These are phyloP conservation scores for Eupithecia dodoneata DNA, from an alignment of 2,888 invertebrate genomes.

Conservation along the genomic window DNA sequence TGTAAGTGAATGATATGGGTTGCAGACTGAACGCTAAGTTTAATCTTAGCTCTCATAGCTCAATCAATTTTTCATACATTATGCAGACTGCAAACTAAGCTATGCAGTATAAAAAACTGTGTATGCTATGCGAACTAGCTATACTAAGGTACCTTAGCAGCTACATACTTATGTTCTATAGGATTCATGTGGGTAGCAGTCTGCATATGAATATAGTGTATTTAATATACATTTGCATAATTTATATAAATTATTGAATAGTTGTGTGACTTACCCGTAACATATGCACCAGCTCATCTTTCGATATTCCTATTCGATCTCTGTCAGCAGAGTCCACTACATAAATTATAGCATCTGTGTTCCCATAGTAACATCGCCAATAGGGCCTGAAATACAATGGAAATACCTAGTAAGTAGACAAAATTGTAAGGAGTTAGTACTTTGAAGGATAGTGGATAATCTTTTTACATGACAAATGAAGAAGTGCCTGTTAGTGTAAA, in stretches of 20 bases:
- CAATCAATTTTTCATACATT: neutral
- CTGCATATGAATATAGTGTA: neutral
- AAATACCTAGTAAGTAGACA: neutral
- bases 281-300: conserved; percentile 99
- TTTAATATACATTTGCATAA: neutral
- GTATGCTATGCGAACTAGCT: too few relatives aligned
- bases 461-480: neutral
- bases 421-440: neutral
- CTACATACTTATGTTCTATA: too few relatives aligned
- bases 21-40: neutral
- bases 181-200: too few relatives aligned
- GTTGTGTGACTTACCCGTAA: conserved; percentile 88
- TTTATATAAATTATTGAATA: neutral
- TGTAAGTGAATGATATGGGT: neutral
- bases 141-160: too few relatives aligned
- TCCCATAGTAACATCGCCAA: conserved; percentile 99
- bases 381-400: conserved; percentile 91
- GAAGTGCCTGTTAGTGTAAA: neutral
- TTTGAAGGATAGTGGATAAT: neutral
- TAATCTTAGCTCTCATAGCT: neutral
- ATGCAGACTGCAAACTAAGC: too few relatives aligned
- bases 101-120: too few relatives aligned
- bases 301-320: conserved; percentile 99
- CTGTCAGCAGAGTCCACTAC: conserved; percentile 99
- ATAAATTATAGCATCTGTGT: conserved; percentile 99